Conservation (phyloP, 2,888 invertebrate genomes). For the Peribatodes rhomboidaria region DNA sequence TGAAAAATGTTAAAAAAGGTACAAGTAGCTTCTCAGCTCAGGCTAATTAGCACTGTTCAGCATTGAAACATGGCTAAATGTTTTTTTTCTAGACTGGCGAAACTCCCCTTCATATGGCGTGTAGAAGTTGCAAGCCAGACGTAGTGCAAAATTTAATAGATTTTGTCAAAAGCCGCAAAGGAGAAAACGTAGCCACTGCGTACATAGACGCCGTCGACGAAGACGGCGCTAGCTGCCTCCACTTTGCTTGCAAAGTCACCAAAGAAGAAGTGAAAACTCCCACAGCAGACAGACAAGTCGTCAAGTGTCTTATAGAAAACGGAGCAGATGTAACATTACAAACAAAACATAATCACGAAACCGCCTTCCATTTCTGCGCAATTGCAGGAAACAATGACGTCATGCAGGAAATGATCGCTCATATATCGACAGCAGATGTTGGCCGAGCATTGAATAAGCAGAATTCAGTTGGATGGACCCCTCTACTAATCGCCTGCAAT, state of each 20-base stretch:
- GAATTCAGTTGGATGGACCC: constrained; percentile 98
- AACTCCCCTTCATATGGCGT: constrained; percentile 98
- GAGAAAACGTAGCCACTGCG: constrained; percentile 91
- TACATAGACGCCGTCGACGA: constrained; percentile 96
- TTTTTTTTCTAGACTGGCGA: constrained; percentile 91
- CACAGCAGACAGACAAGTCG: constrained; percentile 94
- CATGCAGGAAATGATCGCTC: constrained; percentile 96
- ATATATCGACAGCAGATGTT: constrained; percentile 95
- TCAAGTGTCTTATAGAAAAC: constrained; percentile 94
- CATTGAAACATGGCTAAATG: not conserved
- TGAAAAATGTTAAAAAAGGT: no score
- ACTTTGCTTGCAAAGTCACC: constrained; percentile 96
- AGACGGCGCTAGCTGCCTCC: constrained; percentile 97
- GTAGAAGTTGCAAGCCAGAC: constrained; percentile 93
- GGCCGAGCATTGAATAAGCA: constrained; percentile 98
- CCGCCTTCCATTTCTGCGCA: constrained; percentile 98
- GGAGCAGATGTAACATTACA: constrained; percentile 96
- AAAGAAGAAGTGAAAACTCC: constrained; percentile 92
- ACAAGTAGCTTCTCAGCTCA: no score
- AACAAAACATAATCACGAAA: constrained; percentile 95
- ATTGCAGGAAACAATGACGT: constrained; percentile 98
- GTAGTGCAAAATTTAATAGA: constrained; percentile 95
- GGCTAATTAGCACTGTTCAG: no score
- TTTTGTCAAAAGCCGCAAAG: constrained; percentile 91
- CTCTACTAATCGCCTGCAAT: constrained; percentile 97